Evolutionary conservation across 2,113 vertebrate species (phyloP).

Genomic region (Psittacus erithacus): DNA sequence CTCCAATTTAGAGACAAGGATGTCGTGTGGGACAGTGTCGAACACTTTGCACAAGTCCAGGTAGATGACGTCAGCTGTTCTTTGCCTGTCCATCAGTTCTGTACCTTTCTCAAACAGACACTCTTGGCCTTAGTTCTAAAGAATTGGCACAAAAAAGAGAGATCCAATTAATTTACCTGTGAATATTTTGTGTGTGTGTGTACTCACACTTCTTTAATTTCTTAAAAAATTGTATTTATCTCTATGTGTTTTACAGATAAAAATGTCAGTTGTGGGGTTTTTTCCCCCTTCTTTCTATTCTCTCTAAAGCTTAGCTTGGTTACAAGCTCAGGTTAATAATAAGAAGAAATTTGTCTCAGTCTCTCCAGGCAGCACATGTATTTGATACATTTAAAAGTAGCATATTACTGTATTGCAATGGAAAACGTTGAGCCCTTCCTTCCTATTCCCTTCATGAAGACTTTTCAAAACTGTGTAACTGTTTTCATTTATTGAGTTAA

Average conservation of each 20-base stretch:
- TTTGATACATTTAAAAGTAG: background rate
- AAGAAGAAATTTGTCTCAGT: background rate
- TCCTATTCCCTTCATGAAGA: background rate
- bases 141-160: background rate
- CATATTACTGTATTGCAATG: background rate
- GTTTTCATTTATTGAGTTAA: background rate
- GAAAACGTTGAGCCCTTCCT: background rate
- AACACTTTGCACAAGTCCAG: no score
- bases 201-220: background rate
- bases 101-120: background rate
- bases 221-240: background rate
- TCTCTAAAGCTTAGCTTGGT: background rate
- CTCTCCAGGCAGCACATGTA: background rate
- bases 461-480: background rate
- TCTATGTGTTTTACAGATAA: background rate
- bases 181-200: background rate
- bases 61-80: no score
- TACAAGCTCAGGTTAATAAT: background rate
- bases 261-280: background rate
- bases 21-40: no score
- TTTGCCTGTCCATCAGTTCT: no score
- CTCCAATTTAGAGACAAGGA: no score
- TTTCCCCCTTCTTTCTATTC: background rate
- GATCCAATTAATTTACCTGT: background rate
- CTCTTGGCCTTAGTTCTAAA: background rate